phyloP scores from a whole-genome alignment of 30 jellyfish, hydroid and myxozoan genomes.

The Phacellophora camtschatica region DNA sequence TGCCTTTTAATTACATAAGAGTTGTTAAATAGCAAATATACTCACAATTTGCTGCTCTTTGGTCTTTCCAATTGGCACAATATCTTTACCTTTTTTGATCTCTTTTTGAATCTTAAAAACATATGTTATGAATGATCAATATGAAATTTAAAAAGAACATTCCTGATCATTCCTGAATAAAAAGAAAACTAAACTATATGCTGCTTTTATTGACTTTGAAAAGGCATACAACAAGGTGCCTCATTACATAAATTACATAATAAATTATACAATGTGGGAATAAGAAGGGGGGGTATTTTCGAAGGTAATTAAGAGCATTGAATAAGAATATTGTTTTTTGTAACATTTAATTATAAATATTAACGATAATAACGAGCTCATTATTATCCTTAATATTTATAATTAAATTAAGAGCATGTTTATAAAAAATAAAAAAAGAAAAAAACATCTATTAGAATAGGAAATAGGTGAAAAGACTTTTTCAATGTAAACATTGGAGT shows the following conservation, averaged over 20 bases:
- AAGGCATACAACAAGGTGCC: not conserved
- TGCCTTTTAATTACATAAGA: too few relatives aligned
- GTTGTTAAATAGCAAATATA: too few relatives aligned
- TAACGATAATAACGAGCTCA: too few relatives aligned
- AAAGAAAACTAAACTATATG: not conserved
- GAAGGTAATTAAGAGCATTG: not conserved
- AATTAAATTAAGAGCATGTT: too few relatives aligned
- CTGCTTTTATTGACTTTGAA: not conserved
- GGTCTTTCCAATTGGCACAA: constrained; percentile 83
- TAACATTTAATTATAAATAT: too few relatives aligned
- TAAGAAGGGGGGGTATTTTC: not conserved
- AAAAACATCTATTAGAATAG: not conserved
- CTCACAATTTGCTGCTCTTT: constrained; percentile 72
- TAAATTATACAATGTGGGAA: not conserved
- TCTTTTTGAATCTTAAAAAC: constrained; percentile 59
- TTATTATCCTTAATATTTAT: too few relatives aligned
- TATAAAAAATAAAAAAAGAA: not conserved
- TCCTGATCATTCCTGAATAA: not conserved
- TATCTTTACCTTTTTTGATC: constrained; percentile 74
- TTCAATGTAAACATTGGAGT: not conserved
- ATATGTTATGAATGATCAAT: not conserved
- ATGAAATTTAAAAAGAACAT: not conserved
- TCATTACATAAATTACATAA: too few relatives aligned
- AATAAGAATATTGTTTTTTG: too few relatives aligned
- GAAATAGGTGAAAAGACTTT: not conserved